Conservation (phyloP, 2,888 invertebrate species). For the Junonia oenone region DNA sequence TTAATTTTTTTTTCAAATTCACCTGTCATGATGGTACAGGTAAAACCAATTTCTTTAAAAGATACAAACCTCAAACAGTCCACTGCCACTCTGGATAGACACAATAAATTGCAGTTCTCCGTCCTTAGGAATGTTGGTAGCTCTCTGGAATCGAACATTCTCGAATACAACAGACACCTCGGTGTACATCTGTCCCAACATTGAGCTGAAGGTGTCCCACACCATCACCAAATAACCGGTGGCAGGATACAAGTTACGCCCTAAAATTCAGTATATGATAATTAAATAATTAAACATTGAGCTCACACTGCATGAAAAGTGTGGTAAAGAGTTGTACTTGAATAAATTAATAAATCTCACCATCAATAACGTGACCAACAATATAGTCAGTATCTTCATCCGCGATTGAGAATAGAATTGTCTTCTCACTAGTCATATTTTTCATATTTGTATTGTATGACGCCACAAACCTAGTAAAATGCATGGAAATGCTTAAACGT, state of each 20-base stretch:
- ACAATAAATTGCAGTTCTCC: conserved; percentile 82
- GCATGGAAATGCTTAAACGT: background rate
- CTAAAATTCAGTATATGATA: conserved; percentile 72
- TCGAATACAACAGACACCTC: conserved; percentile 90
- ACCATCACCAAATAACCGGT: too few relatives aligned
- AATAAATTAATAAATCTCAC: conserved; percentile 60
- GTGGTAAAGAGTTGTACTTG: too few relatives aligned
- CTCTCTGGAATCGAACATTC: conserved; percentile 89
- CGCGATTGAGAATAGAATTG: conserved; percentile 77
- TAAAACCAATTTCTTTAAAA: background rate
- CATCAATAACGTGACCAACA: conserved; percentile 91
- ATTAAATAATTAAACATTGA: background rate
- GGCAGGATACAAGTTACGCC: conserved; percentile 86
- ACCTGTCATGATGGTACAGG: too few relatives aligned
- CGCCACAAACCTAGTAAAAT: conserved; percentile 81
- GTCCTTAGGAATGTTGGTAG: conserved; percentile 87
- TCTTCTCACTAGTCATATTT: conserved; percentile 83
- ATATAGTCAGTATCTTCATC: conserved; percentile 86
- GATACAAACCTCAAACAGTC: conserved; percentile 80
- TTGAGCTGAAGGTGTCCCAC: conserved; percentile 87
- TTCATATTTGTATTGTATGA: conserved; percentile 84
- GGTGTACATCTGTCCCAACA: conserved; percentile 83
- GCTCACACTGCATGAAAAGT: too few relatives aligned
- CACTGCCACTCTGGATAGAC: conserved; percentile 85
- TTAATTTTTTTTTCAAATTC: too few relatives aligned